Base-by-base conservation (phyloP, 2,888 invertebrate genomes). In the Hypena proboscidalis region DNA sequence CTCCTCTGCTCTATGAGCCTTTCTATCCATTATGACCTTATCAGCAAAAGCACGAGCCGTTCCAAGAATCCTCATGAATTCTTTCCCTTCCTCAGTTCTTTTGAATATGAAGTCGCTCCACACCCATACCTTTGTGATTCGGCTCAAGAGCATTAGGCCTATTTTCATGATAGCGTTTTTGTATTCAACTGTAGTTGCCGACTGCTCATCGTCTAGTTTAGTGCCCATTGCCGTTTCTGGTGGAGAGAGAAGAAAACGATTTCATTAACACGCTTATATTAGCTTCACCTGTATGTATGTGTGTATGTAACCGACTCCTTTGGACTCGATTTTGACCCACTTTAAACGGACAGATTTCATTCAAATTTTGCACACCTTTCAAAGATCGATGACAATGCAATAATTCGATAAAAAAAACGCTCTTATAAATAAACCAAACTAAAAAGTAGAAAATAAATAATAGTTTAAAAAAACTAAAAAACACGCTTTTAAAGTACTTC, bases 171-270 rank as follows among this genome's bases (percentile, higher is more conserved):
- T 84, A 0, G 92, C 88, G 3, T 80, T 67, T 39, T 93, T 91
- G 60, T 93, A 94, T 37, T 88, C 80, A 0, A 83, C 50, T 2
- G 90, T 82, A 0, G 54, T 75, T 58, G 57, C 48, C 0, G 83
- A 77, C 17, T 81, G 75, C 29, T 89, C 85, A 0, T 70, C 72
- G 46, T 85, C 78, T 0, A 94, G 75, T 39, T 87, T 81, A 3
- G 89, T 88, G 0, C 94, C 94, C 94, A 94, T 94, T 4, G 94
- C 94, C 1, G 91, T 87, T 75, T 91, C 92, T 92, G 70, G 10
- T 7, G 20, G 10, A 22, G 21, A 21, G 2, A 11, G 20, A 3
- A 6, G n/a, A 6, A 21, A 21, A n/a, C n/a, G n/a, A n/a, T n/a
- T n/a, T n/a, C n/a, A n/a, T n/a, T n/a, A n/a, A n/a, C n/a, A n/a